Evolutionary conservation across 2,113 vertebrate genomes (phyloP).

Genomic region (Nesogale talazaci): DNA sequence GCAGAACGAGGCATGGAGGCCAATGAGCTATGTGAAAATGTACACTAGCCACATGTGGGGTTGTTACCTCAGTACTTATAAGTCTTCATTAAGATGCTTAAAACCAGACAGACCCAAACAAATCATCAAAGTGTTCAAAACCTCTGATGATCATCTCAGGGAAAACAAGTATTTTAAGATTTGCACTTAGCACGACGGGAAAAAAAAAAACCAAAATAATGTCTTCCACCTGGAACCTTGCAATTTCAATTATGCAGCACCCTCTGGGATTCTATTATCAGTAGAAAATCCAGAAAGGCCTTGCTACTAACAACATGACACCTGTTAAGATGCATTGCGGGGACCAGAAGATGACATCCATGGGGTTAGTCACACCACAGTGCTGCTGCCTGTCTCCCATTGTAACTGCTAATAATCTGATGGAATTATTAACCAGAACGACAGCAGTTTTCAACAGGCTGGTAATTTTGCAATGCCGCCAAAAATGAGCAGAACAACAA

Average conservation of each 20-base stretch:
- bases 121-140: constrained; percentile 26
- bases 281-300: neutral
- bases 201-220: neutral
- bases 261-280: neutral
- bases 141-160: neutral
- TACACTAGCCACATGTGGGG: neutral
- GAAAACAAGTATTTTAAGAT: neutral
- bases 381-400: neutral
- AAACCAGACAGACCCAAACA: neutral
- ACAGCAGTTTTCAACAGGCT: neutral
- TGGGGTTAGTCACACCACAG: neutral
- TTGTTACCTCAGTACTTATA: neutral
- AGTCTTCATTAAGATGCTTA: neutral
- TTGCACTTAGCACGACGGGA: neutral
- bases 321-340: neutral
- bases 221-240: neutral
- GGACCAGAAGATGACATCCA: neutral
- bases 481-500: neutral
- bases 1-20: neutral
- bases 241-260: neutral
- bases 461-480: neutral
- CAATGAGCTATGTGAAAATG: neutral
- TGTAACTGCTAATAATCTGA: neutral
- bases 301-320: neutral
- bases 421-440: neutral